Percentiles rank a stretch among this genome's conserved stretches.
phyloP scores from a whole-genome alignment of 2,113 vertebrate species.

The Chitala chitala region DNA sequence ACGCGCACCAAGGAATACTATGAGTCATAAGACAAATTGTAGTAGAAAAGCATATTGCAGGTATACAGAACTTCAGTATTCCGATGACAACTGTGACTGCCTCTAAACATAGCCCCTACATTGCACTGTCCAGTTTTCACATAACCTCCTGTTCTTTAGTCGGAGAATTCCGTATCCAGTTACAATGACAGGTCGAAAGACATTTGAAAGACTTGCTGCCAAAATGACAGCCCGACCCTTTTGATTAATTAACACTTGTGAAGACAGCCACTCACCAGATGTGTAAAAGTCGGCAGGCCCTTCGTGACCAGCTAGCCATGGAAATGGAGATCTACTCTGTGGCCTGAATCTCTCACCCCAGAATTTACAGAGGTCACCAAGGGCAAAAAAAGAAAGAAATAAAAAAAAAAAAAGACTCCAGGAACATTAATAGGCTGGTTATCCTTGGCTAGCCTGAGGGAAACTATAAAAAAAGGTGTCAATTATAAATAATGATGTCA shows the following conservation, averaged over 20 bases:
- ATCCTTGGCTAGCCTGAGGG: slow-evolving; percentile 25
- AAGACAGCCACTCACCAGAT: neutral
- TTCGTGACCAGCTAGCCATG: neutral
- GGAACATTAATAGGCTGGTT: slow-evolving; percentile 26
- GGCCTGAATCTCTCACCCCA: neutral
- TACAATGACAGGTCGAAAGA: neutral
- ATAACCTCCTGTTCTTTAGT: neutral
- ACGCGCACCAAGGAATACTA: too few relatives aligned
- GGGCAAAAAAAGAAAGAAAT: slow-evolving; percentile 12
- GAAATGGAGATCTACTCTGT: neutral
- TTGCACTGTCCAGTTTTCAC: too few relatives aligned
- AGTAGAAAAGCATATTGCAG: too few relatives aligned
- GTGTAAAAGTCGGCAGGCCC: neutral
- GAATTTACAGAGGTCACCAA: slow-evolving; percentile 7
- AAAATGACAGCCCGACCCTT: neutral
- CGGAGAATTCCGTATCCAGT: neutral
- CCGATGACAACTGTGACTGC: too few relatives aligned
- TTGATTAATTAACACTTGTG: neutral
- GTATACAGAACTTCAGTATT: too few relatives aligned
- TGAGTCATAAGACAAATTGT: too few relatives aligned
- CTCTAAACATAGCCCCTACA: too few relatives aligned
- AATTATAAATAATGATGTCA: slow-evolving; percentile 43
- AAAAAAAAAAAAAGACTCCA: slow-evolving; percentile 14
- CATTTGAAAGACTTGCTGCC: neutral
- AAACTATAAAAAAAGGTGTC: slow-evolving; percentile 31